Evolutionary conservation across 2,113 vertebrate genomes (phyloP), one percentile per base, ranked within the genome.

Genomic region (Elephas maximus): DNA sequence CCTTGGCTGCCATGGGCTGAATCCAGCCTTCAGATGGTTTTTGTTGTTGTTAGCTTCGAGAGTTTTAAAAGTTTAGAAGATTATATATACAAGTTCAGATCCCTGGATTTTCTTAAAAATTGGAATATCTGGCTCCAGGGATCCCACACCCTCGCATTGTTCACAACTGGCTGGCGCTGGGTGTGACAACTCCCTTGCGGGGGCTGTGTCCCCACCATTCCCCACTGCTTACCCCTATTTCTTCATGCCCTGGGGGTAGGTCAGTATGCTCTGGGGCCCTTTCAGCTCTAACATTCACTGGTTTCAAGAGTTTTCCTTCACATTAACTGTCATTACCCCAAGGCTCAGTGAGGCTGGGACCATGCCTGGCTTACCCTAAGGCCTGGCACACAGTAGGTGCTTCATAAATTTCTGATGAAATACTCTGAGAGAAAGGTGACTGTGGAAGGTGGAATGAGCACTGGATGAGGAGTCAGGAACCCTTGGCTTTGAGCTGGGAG

Each of bases 161-260:
- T 23, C 15, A 60, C 14, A 17, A 24, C 1, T 24, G 41, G 18
- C 20, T 62, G 60, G 48, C 6, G 21, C 15, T 1, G 2, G 28
- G n/a, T n/a, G 41, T 73, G 63, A 63, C n/a, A 30, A 24, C 60
- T 53, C 4, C 69, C 62, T 57, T 5, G 11, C 7, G 28, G 74
- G 44, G 24, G 21, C 63, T 0, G 0, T 7, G 57, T 65, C 28
- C 60, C 69, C 30, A 23, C 20, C 6, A 0, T 8, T 45, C 78
- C 69, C 44, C 41, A 51, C 62, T 62, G 85, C 15, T 17, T 2
- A 30, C 2, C 2, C 8, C 69, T 3, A 18, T 4, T n/a, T 51
- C 51, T 86, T 28, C 20, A 9, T 0, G 1, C 41, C 12, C 11
- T 21, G 37, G 8, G 45, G 33, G 48, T 15, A 12, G 28, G 28